Percentiles rank a stretch among this genome's conserved stretches.
These are phyloP conservation scores for Desmodus rotundus DNA, from an alignment of 2,113 vertebrate genomes.

Conservation along the genomic window DNA sequence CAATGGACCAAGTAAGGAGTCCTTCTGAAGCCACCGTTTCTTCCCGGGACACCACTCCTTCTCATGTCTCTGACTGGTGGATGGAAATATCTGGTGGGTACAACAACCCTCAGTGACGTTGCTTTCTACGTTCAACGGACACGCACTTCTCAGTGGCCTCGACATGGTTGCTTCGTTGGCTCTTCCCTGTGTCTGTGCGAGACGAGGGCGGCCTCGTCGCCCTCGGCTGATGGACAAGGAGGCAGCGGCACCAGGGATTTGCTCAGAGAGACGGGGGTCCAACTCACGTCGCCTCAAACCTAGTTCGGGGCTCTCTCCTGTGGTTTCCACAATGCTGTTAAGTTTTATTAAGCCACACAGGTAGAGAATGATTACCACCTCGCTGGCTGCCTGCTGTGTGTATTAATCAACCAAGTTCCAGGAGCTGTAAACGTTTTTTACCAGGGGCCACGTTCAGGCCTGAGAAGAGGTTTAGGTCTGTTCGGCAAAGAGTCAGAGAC, in stretches of 20 bases:
- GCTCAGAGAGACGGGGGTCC: not conserved
- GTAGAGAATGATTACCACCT: not conserved
- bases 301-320: not conserved
- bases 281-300: not conserved
- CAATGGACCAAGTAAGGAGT: accelerated
- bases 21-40: not conserved
- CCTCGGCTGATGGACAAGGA: not conserved
- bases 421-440: not conserved
- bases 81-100: not conserved
- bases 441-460: not conserved
- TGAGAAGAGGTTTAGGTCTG: not conserved
- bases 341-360: not conserved
- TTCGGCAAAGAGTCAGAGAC: not conserved
- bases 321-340: not conserved
- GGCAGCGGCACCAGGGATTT: not conserved
- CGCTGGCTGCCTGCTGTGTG: not conserved
- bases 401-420: not conserved
- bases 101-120: not conserved
- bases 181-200: not conserved
- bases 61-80: not conserved
- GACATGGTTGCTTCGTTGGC: not conserved
- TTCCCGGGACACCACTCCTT: not conserved
- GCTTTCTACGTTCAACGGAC: not conserved
- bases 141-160: not conserved
- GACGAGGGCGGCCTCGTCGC: not conserved